Base-by-base conservation (phyloP, 2,888 invertebrate species). In the Periphyllus acericola region DNA sequence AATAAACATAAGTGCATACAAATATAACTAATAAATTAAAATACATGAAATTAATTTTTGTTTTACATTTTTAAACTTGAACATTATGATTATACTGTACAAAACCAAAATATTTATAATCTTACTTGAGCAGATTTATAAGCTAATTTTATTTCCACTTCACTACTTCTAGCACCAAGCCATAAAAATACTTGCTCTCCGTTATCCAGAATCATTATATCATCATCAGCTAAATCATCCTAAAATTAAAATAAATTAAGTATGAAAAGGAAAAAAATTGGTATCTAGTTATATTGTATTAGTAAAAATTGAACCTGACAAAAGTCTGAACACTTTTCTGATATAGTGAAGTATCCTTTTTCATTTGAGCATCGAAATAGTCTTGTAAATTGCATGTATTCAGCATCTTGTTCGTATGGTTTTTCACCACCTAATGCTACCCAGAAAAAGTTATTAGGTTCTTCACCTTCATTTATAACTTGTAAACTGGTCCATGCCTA, bases 401-500 rank as follows among this genome's bases (percentile, higher is more conserved):
- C 95, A 0, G 98, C 97, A 91, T 96, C 95, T 9, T 93, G 94
- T 89, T 98, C 98, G 91, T 98, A 97, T 0, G 95, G 94, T 92
- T 97, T 98, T 90, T 95, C 95, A 0, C 98, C 98, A 86, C 97
- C 97, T 55, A 98, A 93, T n/a, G 95, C 98, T 75, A 98, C 95
- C 99, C 99, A 99, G 93, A 99, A 99, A 93, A 99, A 99, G 91
- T 98, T 98, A 91, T 99, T 98, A 0, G 99, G 98, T 92, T 99
- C 99, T 91, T 97, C 97, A 29, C 98, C 98, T 93, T 99, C 99
- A 89, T 95, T 95, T 83, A 98, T 92, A 29, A 97, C 94, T 94
- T 97, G 93, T n/a, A 93, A 91, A 89, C 93, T 93, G 89, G 93
- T 93, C 92, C 92, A 93, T 29, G 93, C 92, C 92, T 92, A 89